phyloP scores from a whole-genome alignment of 2,888 invertebrate species.

The Chrysodeixis includens region DNA sequence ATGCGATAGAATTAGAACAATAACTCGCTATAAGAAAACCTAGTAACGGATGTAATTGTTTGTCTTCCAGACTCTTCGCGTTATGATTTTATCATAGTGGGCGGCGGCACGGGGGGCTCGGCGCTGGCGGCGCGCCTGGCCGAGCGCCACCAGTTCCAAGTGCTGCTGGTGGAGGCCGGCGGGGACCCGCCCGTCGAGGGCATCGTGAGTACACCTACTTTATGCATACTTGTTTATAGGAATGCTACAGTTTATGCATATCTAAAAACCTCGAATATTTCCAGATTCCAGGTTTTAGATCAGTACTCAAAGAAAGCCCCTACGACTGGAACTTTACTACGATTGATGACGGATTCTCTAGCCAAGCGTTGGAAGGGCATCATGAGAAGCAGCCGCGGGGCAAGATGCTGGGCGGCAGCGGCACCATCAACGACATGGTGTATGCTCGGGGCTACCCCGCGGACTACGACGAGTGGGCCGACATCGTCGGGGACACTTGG shows the following conservation, averaged over 20 bases:
- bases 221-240: background rate
- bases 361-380: conserved; percentile 72
- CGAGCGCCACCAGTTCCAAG: conserved; percentile 56
- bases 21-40: no score
- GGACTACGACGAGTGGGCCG: conserved; percentile 81
- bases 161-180: conserved; percentile 82
- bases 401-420: conserved; percentile 79
- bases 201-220: conserved; percentile 66
- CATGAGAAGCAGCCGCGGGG: conserved; percentile 77
- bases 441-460: conserved; percentile 78
- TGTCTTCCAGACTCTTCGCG: conserved; percentile 68
- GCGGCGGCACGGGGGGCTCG: conserved; percentile 79
- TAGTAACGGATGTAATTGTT: background rate
- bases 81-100: conserved; percentile 81
- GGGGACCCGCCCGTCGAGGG: conserved; percentile 77
- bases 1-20: no score
- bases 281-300: conserved; percentile 76
- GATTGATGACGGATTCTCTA: conserved; percentile 66
- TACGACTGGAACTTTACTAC: conserved; percentile 84
- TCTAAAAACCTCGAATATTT: conserved; percentile 1
- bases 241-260: background rate
- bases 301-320: conserved; percentile 63
- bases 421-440: conserved; percentile 81
- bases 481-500: conserved; percentile 70
- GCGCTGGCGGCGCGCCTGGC: conserved; percentile 77